Conservation (phyloP, 2,113 vertebrate genomes). For the Anthoscopus minutus region DNA sequence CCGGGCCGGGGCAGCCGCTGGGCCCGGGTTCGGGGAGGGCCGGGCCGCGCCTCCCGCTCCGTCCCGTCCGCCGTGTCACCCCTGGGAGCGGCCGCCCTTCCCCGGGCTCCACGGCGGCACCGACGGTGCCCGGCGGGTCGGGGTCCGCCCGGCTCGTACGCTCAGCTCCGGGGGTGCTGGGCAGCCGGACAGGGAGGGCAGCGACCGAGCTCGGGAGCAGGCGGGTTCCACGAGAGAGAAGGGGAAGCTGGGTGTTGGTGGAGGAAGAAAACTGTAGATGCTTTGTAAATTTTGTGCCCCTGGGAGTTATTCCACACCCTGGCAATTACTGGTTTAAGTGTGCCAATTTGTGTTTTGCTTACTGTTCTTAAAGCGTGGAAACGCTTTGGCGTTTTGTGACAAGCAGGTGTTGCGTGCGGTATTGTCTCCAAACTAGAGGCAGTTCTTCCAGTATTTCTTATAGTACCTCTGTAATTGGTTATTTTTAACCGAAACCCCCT, state of each 20-base stretch:
- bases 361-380: background rate
- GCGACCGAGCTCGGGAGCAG: background rate
- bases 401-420: background rate
- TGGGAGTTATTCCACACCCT: background rate
- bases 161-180: background rate
- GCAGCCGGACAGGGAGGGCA: background rate
- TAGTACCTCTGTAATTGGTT: background rate
- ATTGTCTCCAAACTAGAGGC: background rate
- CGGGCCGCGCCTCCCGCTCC: background rate
- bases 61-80: background rate
- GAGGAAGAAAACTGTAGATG: background rate
- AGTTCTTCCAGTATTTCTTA: background rate
- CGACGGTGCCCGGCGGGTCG: background rate
- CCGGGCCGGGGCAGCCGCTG: background rate
- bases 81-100: background rate
- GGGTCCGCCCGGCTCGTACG: background rate
- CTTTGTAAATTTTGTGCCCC: background rate
- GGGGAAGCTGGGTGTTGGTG: background rate
- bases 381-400: background rate
- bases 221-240: background rate
- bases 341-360: background rate
- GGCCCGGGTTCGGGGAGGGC: background rate
- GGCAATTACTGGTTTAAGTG: background rate
- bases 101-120: background rate
- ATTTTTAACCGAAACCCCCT: background rate